These are phyloP conservation scores for Papilio dardanus DNA, from an alignment of 1,140 invertebrate species.

Conservation along the genomic window DNA sequence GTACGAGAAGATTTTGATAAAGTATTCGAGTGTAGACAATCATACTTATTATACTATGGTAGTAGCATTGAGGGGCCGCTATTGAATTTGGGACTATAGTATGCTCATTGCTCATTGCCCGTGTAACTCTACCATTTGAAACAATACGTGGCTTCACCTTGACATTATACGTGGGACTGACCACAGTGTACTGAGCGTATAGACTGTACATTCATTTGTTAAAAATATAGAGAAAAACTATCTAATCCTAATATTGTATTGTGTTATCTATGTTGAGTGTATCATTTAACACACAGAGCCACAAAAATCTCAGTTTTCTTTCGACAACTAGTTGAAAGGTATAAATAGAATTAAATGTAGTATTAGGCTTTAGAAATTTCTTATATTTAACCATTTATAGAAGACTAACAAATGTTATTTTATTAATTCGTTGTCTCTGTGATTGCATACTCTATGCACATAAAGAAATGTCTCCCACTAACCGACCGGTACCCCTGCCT, in stretches of 20 bases:
- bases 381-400: too few relatives aligned
- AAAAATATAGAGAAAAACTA: too few relatives aligned
- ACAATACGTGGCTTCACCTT: constrained; percentile 59
- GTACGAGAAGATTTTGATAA: not conserved
- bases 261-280: too few relatives aligned
- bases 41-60: constrained; percentile 36
- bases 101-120: constrained; percentile 23
- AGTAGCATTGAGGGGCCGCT: constrained; percentile 23
- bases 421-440: not conserved
- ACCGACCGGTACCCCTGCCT: not conserved
- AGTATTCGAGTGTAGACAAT: constrained; percentile 24
- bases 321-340: too few relatives aligned
- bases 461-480: constrained; percentile 5
- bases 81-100: constrained; percentile 40
- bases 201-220: not conserved
- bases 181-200: constrained; percentile 12
- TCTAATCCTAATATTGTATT: too few relatives aligned
- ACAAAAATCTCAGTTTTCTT: too few relatives aligned
- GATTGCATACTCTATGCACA: not conserved
- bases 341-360: too few relatives aligned
- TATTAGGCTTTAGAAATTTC: too few relatives aligned
- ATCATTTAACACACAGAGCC: too few relatives aligned
- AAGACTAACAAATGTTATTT: too few relatives aligned
- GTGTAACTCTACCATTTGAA: constrained; percentile 46
- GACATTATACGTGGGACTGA: constrained; percentile 51